phyloP scores from a whole-genome alignment of 53 echinoderm and acorn worm genomes.

The Patiria pectinifera region DNA sequence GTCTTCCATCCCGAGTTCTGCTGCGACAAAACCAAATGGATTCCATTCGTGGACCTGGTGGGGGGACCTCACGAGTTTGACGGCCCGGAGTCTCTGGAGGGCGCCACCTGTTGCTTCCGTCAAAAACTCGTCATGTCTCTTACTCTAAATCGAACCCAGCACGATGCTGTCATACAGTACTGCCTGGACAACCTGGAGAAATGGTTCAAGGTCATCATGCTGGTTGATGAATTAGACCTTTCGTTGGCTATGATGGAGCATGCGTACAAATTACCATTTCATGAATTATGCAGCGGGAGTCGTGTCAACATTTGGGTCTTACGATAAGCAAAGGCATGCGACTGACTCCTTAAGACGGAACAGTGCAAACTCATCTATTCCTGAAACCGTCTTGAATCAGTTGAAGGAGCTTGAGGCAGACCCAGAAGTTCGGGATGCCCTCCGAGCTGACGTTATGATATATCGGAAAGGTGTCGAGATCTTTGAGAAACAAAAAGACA shows the following conservation, averaged over 20 bases:
- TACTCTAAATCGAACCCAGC: slow-evolving; percentile 52
- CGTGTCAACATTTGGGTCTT: slow-evolving; percentile 61
- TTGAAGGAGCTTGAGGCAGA: slow-evolving; percentile 69
- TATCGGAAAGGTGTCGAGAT: slow-evolving; percentile 81
- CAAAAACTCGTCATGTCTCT: slow-evolving; percentile 71
- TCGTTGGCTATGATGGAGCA: slow-evolving; percentile 80
- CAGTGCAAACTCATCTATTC: not conserved
- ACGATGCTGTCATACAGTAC: slow-evolving; percentile 67
- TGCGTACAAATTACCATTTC: slow-evolving; percentile 82
- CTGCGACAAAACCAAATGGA: slow-evolving; percentile 12
- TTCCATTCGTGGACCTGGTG: slow-evolving; percentile 24
- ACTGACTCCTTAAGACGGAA: slow-evolving; percentile 12
- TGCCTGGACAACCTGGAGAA: slow-evolving; percentile 77
- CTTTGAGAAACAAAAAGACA: slow-evolving; percentile 72
- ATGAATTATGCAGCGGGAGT: slow-evolving; percentile 64
- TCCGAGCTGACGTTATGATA: slow-evolving; percentile 73
- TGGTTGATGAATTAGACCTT: slow-evolving; percentile 83
- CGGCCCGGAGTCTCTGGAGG: not conserved
- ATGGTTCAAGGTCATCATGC: slow-evolving; percentile 89
- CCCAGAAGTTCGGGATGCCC: slow-evolving; percentile 61
- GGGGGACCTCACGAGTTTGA: slow-evolving; percentile 39
- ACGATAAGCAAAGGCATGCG: slow-evolving; percentile 13
- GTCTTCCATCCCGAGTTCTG: slow-evolving; percentile 80
- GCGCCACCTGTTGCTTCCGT: slow-evolving; percentile 82
- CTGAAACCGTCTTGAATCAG: slow-evolving; percentile 32